A percentile compares a stretch with the other conserved stretches of the same genome.
Evolutionary conservation across 2,797 vertebrate genomes (phyloP).

Genomic region (Chaenodraco wilsoni): DNA sequence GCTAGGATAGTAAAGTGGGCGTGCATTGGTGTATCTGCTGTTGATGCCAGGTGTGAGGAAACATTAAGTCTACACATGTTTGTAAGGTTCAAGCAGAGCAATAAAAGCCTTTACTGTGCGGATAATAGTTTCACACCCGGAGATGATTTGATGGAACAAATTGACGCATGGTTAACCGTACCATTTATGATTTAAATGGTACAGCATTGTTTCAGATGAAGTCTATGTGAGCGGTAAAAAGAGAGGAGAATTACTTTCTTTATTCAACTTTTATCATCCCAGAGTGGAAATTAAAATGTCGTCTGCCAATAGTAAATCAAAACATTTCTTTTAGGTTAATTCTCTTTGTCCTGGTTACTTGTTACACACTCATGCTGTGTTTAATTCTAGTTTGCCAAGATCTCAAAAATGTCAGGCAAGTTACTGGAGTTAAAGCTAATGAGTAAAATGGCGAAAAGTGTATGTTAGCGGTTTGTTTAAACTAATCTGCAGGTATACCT

Average conservation of each 20-base stretch:
- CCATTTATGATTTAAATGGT: background rate
- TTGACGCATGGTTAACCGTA: background rate
- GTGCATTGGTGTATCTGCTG: background rate
- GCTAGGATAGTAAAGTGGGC: background rate
- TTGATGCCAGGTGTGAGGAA: conserved; percentile 4
- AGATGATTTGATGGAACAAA: conserved; percentile 12
- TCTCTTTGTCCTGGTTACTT: no score
- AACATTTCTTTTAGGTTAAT: background rate
- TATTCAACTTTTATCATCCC: no score
- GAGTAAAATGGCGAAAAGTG: no score
- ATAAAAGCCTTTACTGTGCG: background rate
- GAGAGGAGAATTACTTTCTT: no score
- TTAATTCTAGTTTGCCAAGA: no score
- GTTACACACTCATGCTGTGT: no score
- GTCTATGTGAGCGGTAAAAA: no score
- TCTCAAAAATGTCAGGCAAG: no score
- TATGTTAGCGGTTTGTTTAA: no score
- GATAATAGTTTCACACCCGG: conserved; percentile 17
- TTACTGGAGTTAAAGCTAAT: no score
- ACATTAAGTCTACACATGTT: background rate
- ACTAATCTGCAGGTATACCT: no score
- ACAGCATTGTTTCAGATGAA: background rate
- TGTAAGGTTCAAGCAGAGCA: background rate
- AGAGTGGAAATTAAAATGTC: no score
- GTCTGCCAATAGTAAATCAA: background rate